Evolutionary conservation across 2,888 invertebrate species (phyloP).

Genomic region (Mayetiola destructor): DNA sequence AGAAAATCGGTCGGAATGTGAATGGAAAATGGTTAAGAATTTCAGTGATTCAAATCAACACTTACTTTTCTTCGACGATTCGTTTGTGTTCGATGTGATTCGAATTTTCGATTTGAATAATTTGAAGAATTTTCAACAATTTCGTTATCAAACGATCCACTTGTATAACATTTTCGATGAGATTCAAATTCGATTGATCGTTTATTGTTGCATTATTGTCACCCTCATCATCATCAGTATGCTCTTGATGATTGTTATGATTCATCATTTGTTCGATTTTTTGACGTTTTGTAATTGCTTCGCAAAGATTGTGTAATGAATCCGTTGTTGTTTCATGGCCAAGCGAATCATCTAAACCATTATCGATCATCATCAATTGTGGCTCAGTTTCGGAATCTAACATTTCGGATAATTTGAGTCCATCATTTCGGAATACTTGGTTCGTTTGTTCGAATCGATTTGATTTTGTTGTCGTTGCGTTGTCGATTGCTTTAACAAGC

Average conservation of each 20-base stretch:
- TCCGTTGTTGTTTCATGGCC: slow-evolving; percentile 38
- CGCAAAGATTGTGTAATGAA: slow-evolving; percentile 62
- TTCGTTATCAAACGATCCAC: slow-evolving; percentile 62
- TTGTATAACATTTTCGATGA: slow-evolving; percentile 58
- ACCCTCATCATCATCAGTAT: slow-evolving; percentile 14
- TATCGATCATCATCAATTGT: slow-evolving; percentile 68
- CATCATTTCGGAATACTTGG: slow-evolving; percentile 33
- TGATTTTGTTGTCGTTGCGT: not conserved
- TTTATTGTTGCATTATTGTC: not conserved
- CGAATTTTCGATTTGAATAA: slow-evolving; percentile 56
- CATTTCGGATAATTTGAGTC: slow-evolving; percentile 58
- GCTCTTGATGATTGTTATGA: slow-evolving; percentile 25
- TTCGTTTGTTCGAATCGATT: not conserved
- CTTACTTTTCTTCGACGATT: slow-evolving; percentile 47
- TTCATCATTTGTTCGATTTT: slow-evolving; percentile 43
- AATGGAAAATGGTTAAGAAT: not conserved
- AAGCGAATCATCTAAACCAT: slow-evolving; percentile 46
- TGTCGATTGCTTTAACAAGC: slow-evolving; percentile 25
- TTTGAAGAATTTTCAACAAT: slow-evolving; percentile 54
- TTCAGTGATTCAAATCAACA: not conserved
- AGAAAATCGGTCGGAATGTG: not conserved
- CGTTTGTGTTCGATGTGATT: slow-evolving; percentile 47
- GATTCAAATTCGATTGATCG: slow-evolving; percentile 34
- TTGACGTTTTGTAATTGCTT: slow-evolving; percentile 59
- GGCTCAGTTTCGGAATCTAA: slow-evolving; percentile 73